These are phyloP conservation scores for Pseudomugil tenellus DNA, from an alignment of 2,797 vertebrate species.

Conservation along the genomic window DNA sequence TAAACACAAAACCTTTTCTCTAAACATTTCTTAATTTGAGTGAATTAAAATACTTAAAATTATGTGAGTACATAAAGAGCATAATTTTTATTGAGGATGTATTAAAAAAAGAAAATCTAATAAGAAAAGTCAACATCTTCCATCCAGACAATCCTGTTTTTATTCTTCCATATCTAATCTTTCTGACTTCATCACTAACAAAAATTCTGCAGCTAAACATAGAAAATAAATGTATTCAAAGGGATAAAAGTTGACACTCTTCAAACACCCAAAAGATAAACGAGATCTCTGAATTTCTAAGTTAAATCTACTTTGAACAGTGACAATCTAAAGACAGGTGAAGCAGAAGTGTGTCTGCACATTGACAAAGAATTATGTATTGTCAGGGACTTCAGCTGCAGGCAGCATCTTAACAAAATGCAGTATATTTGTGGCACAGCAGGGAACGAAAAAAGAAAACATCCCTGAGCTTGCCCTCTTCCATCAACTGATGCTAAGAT, in stretches of 20 bases:
- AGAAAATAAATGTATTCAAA: slow-evolving; percentile 13
- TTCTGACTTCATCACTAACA: slow-evolving; percentile 12
- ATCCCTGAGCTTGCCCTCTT: slow-evolving; percentile 23
- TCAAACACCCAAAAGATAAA: slow-evolving; percentile 28
- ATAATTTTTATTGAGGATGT: slow-evolving; percentile 29
- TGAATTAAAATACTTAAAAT: slow-evolving; percentile 23
- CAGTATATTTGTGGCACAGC: slow-evolving; percentile 45
- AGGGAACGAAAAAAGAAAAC: slow-evolving; percentile 34
- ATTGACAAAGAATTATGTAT: slow-evolving; percentile 62
- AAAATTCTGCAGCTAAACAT: slow-evolving; percentile 1
- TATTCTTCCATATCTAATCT: slow-evolving; percentile 9
- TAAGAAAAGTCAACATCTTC: slow-evolving; percentile 37
- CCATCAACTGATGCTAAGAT: slow-evolving; percentile 30
- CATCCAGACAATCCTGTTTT: slow-evolving; percentile 18
- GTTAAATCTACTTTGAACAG: slow-evolving; percentile 46
- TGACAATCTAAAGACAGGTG: slow-evolving; percentile 38
- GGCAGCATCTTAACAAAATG: slow-evolving; percentile 46
- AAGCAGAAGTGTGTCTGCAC: slow-evolving; percentile 45
- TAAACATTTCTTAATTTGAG: slow-evolving; percentile 20
- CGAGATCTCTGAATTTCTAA: slow-evolving; percentile 12
- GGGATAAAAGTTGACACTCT: slow-evolving; percentile 23
- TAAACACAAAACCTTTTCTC: slow-evolving; percentile 8
- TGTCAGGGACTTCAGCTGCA: slow-evolving; percentile 53
- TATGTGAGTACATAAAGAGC: slow-evolving; percentile 48
- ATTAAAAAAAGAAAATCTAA: slow-evolving; percentile 41